phyloP scores from a whole-genome alignment of 2,113 vertebrate species.

The Pterocles orientalis region DNA sequence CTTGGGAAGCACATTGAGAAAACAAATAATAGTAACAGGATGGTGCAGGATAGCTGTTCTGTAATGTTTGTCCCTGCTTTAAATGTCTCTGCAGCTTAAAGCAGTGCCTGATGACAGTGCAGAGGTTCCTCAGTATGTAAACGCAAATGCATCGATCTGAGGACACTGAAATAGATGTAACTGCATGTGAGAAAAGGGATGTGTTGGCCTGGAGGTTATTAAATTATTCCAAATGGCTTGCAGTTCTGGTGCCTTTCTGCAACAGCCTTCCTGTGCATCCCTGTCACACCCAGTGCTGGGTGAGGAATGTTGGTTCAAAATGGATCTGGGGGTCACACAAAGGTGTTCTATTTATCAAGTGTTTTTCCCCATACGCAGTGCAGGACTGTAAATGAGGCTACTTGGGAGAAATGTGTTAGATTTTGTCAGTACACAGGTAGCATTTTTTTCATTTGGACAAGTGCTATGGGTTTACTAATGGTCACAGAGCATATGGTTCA shows the following conservation, averaged over 20 bases:
- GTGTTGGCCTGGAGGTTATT: neutral
- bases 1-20: constrained; percentile 12
- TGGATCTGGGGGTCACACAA: neutral
- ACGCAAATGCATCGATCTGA: neutral
- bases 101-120: neutral
- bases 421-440: neutral
- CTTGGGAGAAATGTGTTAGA: neutral
- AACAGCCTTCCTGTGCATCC: neutral
- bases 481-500: constrained; percentile 23
- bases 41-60: neutral
- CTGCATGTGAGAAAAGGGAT: neutral
- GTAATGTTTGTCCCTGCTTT: neutral
- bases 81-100: constrained; percentile 26
- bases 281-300: neutral
- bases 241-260: neutral
- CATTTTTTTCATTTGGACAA: neutral
- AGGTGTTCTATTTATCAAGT: neutral
- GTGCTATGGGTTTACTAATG: neutral
- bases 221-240: constrained; percentile 6
- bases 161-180: neutral
- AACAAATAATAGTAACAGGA: constrained; percentile 41
- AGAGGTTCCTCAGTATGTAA: neutral
- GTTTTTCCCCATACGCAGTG: neutral
- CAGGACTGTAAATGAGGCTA: neutral
- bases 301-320: neutral